Evolutionary conservation across 2,888 invertebrate genomes (phyloP).

Genomic region (Sarcophaga rosellei): DNA sequence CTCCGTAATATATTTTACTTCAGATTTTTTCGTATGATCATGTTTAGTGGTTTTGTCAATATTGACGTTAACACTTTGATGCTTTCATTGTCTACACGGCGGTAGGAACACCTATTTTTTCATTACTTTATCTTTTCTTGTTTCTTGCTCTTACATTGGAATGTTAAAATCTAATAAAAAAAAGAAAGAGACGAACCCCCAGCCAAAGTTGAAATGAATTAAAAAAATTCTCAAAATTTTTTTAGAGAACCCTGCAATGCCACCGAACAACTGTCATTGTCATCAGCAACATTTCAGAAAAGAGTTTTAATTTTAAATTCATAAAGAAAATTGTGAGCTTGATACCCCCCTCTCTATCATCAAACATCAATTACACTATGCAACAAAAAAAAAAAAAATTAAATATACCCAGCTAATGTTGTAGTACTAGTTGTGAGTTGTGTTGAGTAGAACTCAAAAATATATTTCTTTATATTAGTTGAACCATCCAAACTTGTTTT

Average conservation of each 20-base stretch:
- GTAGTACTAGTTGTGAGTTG: no score
- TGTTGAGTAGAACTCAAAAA: no score
- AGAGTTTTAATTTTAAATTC: conserved; percentile 7
- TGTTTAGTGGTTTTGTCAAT: conserved; percentile 69
- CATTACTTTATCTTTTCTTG: background rate
- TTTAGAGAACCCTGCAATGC: background rate
- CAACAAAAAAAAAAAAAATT: no score
- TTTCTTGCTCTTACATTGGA: conserved; percentile 47
- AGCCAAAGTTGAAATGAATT: background rate
- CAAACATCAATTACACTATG: no score
- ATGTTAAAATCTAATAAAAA: conserved; percentile 48
- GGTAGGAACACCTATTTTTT: conserved; percentile 49
- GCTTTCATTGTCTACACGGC: conserved; percentile 62
- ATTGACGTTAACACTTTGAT: conserved; percentile 69
- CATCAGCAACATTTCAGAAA: conserved; percentile 25
- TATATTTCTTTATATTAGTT: no score
- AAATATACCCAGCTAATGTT: no score
- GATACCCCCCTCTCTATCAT: no score
- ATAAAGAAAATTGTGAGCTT: conserved; percentile 20
- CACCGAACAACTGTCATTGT: background rate
- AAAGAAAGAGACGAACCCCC: background rate
- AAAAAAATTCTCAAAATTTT: background rate
- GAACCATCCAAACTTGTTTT: no score
- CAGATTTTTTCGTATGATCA: conserved; percentile 54
- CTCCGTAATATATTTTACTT: conserved; percentile 34